Conservation (phyloP, 2,888 invertebrate genomes). For the Drosophila histrio region DNA sequence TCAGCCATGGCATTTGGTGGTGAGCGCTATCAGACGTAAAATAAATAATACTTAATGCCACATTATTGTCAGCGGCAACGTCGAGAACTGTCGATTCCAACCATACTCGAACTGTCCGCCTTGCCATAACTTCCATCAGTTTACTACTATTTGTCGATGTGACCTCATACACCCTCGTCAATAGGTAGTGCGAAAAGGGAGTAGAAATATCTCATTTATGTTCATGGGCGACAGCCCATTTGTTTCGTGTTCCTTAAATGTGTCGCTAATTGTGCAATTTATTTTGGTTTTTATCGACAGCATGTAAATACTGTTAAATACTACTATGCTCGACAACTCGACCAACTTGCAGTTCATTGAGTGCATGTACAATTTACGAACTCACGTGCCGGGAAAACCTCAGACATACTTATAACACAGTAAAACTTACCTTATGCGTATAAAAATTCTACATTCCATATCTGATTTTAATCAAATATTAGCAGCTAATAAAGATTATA, state of each 20-base stretch:
- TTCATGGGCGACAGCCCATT: background rate
- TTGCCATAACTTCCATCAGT: conserved; percentile 38
- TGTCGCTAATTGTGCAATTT: conserved; percentile 12
- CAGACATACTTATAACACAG: background rate
- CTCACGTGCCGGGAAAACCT: conserved; percentile 14
- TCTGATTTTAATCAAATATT: background rate
- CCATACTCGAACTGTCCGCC: conserved; percentile 10
- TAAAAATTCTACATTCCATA: background rate
- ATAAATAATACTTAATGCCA: conserved; percentile 76
- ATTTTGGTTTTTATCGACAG: conserved; percentile 5
- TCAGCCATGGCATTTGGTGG: conserved; percentile 42
- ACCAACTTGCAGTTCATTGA: conserved; percentile 3
- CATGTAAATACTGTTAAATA: conserved; percentile 4
- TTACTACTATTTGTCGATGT: conserved; percentile 26
- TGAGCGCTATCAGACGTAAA: conserved; percentile 63
- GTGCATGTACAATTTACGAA: background rate
- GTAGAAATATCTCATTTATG: background rate
- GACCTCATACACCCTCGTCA: conserved; percentile 11
- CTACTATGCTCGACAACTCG: background rate
- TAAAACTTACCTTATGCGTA: background rate
- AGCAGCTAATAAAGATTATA: no score
- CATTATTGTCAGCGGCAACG: conserved; percentile 71
- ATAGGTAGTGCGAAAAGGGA: conserved; percentile 1
- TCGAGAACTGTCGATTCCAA: conserved; percentile 49
- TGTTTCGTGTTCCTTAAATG: background rate